A percentile compares a stretch with the other conserved stretches of the same genome.
Evolutionary conservation across 2,888 invertebrate species (phyloP).

Genomic region (Zygothrica quintamaculata): DNA sequence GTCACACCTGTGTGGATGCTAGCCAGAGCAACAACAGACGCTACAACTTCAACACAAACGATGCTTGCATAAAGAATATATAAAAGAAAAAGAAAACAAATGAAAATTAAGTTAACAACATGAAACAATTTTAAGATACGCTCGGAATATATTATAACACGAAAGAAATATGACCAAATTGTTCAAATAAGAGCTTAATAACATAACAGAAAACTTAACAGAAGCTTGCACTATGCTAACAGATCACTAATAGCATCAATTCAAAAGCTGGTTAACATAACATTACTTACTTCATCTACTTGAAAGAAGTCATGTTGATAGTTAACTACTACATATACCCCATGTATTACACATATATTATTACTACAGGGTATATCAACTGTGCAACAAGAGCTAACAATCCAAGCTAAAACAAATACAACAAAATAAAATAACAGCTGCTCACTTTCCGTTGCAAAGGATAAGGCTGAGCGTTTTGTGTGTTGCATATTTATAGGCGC

Average conservation of each 20-base stretch:
- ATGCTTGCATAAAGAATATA: constrained; percentile 64
- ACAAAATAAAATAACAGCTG: constrained; percentile 68
- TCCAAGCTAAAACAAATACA: constrained; percentile 32
- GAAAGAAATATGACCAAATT: too few species aligned
- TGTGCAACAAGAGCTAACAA: constrained; percentile 16
- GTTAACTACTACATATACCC: too few species aligned
- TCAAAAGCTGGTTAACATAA: too few species aligned
- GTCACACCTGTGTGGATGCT: constrained; percentile 48
- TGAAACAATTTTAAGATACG: constrained; percentile 1
- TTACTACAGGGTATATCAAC: constrained; percentile 16
- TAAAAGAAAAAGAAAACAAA: constrained; percentile 57
- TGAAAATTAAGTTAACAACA: neutral
- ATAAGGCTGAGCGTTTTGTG: constrained; percentile 28
- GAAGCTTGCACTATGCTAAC: too few species aligned
- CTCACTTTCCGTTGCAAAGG: constrained; percentile 55
- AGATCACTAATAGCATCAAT: too few species aligned
- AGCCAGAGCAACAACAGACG: constrained; percentile 1
- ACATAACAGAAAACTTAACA: too few species aligned
- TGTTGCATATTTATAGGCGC: constrained; percentile 79
- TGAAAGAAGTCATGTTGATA: too few species aligned
- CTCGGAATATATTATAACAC: too few species aligned
- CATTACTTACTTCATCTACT: too few species aligned
- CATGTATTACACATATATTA: neutral
- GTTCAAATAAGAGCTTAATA: too few species aligned
- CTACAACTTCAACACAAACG: constrained; percentile 45